Conservation (phyloP, 2,797 vertebrate genomes). For the Epinephelus malabaricus region DNA sequence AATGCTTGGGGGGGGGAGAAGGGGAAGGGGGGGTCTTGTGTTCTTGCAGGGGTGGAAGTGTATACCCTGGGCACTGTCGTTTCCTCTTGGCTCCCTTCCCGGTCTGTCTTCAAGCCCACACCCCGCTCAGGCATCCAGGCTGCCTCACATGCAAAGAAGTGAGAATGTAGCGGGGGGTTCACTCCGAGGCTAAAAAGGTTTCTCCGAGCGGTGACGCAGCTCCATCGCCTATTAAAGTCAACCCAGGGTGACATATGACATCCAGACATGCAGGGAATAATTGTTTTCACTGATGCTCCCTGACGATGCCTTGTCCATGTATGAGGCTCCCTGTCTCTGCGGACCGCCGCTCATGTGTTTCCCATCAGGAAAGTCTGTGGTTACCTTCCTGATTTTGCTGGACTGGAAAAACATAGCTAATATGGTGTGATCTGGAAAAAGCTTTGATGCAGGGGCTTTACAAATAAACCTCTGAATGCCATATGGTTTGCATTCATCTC, state of each 20-base stretch:
- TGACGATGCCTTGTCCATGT: conserved; percentile 84
- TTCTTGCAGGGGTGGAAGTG: conserved; percentile 67
- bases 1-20: conserved; percentile 33
- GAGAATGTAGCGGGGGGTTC: conserved; percentile 24
- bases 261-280: conserved; percentile 80
- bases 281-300: conserved; percentile 92
- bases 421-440: conserved; percentile 98
- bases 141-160: conserved; percentile 64
- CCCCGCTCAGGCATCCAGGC: conserved; percentile 62
- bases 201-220: conserved; percentile 53
- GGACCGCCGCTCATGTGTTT: conserved; percentile 94
- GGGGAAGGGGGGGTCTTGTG: conserved; percentile 13
- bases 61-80: conserved; percentile 71
- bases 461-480: conserved; percentile 98
- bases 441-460: conserved; percentile 98
- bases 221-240: conserved; percentile 55
- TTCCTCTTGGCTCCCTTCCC: conserved; percentile 78
- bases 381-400: conserved; percentile 98
- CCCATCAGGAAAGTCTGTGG: conserved; percentile 98
- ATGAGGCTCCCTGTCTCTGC: conserved; percentile 86
- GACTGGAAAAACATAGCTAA: conserved; percentile 99
- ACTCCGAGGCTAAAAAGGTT: conserved; percentile 54
- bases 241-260: conserved; percentile 73
- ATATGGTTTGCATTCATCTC: conserved; percentile 99
- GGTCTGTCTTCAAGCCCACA: conserved; percentile 65